Percentiles rank a stretch among this genome's conserved stretches.
Evolutionary conservation across 2,888 invertebrate species (phyloP).

Genomic region (Bruchidius siliquastri): DNA sequence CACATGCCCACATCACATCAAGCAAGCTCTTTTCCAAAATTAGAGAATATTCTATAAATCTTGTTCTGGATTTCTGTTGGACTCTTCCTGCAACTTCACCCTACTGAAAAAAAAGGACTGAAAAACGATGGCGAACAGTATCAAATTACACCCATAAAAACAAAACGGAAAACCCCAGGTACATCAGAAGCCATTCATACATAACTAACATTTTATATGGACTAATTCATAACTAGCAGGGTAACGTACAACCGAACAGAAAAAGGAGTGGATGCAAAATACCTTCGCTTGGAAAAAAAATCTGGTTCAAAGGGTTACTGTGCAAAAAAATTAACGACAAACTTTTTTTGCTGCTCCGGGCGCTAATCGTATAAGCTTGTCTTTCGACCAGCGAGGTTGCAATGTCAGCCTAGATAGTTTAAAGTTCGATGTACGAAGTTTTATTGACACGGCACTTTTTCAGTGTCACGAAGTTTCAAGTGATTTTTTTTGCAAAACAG

Average conservation of each 20-base stretch:
- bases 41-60: too few species aligned
- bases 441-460: too few species aligned
- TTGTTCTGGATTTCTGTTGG: too few species aligned
- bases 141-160: neutral
- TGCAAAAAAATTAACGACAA: slow-evolving; percentile 24
- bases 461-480: too few species aligned
- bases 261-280: slow-evolving; percentile 11
- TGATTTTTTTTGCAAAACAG: too few species aligned
- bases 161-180: neutral
- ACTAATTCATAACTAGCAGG: neutral
- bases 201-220: neutral
- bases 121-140: neutral
- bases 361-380: slow-evolving; percentile 10
- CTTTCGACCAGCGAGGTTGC: slow-evolving; percentile 10
- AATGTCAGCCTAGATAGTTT: neutral
- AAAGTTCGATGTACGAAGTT: neutral
- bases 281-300: slow-evolving; percentile 27
- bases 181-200: neutral
- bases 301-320: slow-evolving; percentile 20
- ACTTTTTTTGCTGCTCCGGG: slow-evolving; percentile 20
- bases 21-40: too few species aligned
- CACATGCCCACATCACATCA: too few species aligned
- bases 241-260: slow-evolving; percentile 5
- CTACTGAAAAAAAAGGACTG: neutral
- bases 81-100: too few species aligned